Conservation (phyloP, 2,888 invertebrate species). For the Dynastes tityus region DNA sequence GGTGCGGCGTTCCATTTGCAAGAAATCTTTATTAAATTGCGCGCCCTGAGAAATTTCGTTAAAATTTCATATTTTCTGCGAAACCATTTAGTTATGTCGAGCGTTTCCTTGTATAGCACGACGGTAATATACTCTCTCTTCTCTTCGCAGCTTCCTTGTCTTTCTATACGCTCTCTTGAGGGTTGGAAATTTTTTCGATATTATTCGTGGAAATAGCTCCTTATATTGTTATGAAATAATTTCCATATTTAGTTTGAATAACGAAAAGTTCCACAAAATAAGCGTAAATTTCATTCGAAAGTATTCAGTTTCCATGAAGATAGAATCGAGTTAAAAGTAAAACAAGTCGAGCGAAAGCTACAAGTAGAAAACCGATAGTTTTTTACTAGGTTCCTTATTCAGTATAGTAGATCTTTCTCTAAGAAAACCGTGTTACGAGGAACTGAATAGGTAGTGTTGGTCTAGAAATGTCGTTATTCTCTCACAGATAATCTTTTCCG, state of each 20-base stretch:
- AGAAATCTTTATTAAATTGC: constrained; percentile 50
- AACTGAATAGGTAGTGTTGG: no score
- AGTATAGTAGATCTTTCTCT: no score
- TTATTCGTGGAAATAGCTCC: neutral
- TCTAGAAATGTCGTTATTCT: no score
- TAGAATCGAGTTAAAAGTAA: no score
- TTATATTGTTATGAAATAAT: neutral
- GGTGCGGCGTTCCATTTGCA: constrained; percentile 43
- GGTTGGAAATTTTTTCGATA: neutral
- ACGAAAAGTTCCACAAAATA: neutral
- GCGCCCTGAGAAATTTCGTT: constrained; percentile 31
- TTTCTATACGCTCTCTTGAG: neutral
- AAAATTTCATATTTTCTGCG: constrained; percentile 43
- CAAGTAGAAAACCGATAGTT: no score
- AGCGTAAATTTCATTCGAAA: no score
- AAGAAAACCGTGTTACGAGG: no score
- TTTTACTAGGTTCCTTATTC: no score
- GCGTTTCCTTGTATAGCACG: neutral
- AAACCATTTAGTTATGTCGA: neutral
- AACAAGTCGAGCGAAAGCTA: no score
- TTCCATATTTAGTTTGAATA: neutral
- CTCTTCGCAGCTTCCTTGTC: neutral
- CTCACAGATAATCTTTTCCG: no score
- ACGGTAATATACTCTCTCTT: neutral
- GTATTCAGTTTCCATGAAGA: no score